Evolutionary conservation across 2,797 vertebrate species (phyloP), one percentile per base, ranked within the genome.

Genomic region (Gymnoscopelus braueri): DNA sequence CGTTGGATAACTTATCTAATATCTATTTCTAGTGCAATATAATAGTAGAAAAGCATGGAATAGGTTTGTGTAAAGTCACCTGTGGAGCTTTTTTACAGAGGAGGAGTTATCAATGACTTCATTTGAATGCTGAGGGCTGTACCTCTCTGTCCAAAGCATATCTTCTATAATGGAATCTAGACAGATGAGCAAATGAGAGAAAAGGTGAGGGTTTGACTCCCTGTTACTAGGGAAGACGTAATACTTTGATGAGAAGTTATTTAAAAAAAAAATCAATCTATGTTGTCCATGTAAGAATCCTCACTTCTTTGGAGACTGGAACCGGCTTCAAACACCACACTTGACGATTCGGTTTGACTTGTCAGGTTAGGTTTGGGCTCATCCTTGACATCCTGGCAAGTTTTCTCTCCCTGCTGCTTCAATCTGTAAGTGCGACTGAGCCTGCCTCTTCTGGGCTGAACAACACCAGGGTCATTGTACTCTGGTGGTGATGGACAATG

Each of bases 81-180:
- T 93, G 87, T 94, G 89, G 14, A 99, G 80, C 68, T 93, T 96
- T 73, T 91, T 91, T 61, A 98, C 88, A 19, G 93, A 92, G 14
- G 79, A 83, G 7, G 87, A 86, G 79, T 99, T 98, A 54, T 96
- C 96, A 47, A 97, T 86, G 58, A 99, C 89, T 86, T 97, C 95
- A 74, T 71, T 90, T 19, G 95, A 95, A 83, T 91, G 84, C 59
- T 90, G 94, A 78, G 97, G 97, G 61, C 95, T 94, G 50, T 97
- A 98, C 72, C 96, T 99, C 74, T 98, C 97, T 10, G 97, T 98
- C 98, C 97, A 99, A 59, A 97, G 94, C 29, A 86, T 68, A 9
- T 97, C 96, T 75, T 96, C 95, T 67, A 48, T 82, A 65, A 78
- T 81, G 65, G 60, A 80, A 80, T 86, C 96, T 97, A 74, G 14